Base-by-base conservation (phyloP, 2,888 invertebrate species). In the Cryptus armator region DNA sequence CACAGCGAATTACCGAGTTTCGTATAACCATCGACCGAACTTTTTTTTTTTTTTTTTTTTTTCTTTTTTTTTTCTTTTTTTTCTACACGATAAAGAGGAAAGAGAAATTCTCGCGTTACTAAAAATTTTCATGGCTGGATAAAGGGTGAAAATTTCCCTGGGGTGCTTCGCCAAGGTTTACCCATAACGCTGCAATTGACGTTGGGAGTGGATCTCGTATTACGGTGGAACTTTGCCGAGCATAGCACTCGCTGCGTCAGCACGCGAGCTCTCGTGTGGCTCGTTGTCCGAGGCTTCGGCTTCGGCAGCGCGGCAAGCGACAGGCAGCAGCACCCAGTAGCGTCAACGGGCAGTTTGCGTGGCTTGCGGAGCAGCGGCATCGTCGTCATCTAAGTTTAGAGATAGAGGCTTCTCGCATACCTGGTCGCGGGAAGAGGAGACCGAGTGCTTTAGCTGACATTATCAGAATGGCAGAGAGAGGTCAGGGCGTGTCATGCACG, bases 361-460 rank as follows among this genome's bases (percentile, higher is more conserved):
- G 37, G 37, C 37, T 37, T 9, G 37, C 44, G 74, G 81, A 51
- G 29, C 53, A 75, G 74, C 67, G 72, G 66, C 59, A 77, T 77
- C 68, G 44, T 80, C 81, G 72, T 81, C 87, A 83, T 88, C 92
- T 92, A 92, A 91, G 92, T 92, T 91, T 92, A 92, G 92, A 91
- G 89, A 89, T 85, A 89, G 89, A 89, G 72, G 14, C 29, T 14
- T 4, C 12, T 48, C 89, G 88, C 91, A 91, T 92, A 91, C 91
- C 90, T 90, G 89, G 67, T 64, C 44, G 67, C 75, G 68, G 51
- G 14, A 5, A 37, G 37, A 48, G 29, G 37, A 14, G 67, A 46
- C 87, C 84, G 87, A 85, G 89, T 88, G 89, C 88, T 87, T 88
- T 85, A 89, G 62, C 88, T 92, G 91, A 92, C 92, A 92, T 92